Evolutionary conservation across 2,113 vertebrate genomes (phyloP), one percentile per base, ranked within the genome.

Genomic region (Muscicapa adusta): DNA sequence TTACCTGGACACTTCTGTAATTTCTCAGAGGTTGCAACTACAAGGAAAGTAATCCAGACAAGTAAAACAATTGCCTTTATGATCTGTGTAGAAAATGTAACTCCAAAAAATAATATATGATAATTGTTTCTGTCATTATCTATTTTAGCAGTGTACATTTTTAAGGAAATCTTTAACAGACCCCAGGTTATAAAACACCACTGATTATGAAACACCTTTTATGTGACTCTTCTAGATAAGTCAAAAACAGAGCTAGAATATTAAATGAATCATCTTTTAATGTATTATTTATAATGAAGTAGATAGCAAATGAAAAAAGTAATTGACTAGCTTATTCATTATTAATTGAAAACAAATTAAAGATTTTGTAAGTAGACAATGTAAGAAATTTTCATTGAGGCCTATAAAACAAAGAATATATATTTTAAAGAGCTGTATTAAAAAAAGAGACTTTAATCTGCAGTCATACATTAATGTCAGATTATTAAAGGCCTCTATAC

Each of bases 241-340:
- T 54, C 56, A 94, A 87, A 74, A 78, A 24, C 22, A 57, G 18
- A 16, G n/a, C 16, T 74, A 95, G 89, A 82, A 76, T 65, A 68
- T 85, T 75, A 68, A 79, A 85, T 79, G 13, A 65, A 60, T 79
- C 6, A 47, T 75, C 10, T 87, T 88, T 85, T 82, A 19, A 82
- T 93, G 5, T 88, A 72, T 76, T 88, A 90, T 95, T 94, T 57
- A 79, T 79, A 82, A 90, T 76, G 53, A 70, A 72, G 50, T 66
- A 68, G 50, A 75, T 88, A 76, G 54, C 61, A 89, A 95, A 85
- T 65, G 15, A 88, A 89, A 81, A 90, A 93, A 76, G n/a, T 89
- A 88, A 91, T 82, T 93, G 43, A 79, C 38, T 75, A 85, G 16
- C 25, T 88, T 68, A 82, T 88, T 89, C 62, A 85, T 88, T 89